Evolutionary conservation across 2,113 vertebrate genomes (phyloP).

Genomic region (Hippocampus comes): DNA sequence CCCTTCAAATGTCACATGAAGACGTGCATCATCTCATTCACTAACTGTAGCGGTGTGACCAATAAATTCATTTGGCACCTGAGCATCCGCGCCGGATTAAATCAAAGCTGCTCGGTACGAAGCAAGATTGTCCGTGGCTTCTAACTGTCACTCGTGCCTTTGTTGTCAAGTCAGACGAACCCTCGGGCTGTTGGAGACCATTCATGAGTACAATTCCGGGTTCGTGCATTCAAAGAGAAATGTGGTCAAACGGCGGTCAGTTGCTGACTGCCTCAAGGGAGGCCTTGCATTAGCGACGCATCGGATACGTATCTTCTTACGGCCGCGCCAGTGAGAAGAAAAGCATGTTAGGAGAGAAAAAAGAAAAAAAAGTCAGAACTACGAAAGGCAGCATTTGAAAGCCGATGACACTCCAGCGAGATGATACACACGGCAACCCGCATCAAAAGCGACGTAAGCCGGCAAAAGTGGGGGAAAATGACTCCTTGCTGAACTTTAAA

Average conservation of each 20-base stretch:
- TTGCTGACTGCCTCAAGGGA: neutral
- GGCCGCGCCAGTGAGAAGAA: neutral
- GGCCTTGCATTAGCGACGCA: neutral
- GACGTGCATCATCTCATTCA: slow-evolving; percentile 14
- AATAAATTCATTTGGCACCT: slow-evolving; percentile 36
- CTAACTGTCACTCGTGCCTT: neutral
- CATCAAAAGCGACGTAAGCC: slow-evolving; percentile 2
- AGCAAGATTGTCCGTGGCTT: slow-evolving; percentile 6
- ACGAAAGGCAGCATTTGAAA: slow-evolving; percentile 39
- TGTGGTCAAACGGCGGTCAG: slow-evolving; percentile 1
- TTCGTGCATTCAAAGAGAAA: slow-evolving; percentile 9
- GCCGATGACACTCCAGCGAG: slow-evolving; percentile 4
- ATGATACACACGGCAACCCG: neutral
- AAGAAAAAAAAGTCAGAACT: neutral
- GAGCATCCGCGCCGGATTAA: slow-evolving; percentile 32
- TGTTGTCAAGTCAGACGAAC: slow-evolving; percentile 11
- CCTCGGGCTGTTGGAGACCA: neutral
- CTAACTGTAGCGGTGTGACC: slow-evolving; percentile 16
- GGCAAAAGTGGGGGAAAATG: slow-evolving; percentile 23
- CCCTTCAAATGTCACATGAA: neutral
- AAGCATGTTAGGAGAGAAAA: neutral
- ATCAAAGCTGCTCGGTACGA: slow-evolving; percentile 15
- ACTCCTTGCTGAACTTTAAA: slow-evolving; percentile 36
- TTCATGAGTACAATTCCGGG: neutral
- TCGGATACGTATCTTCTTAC: slow-evolving; percentile 6